Conservation (phyloP, 2,888 invertebrate genomes). For the Tethea ocularis region DNA sequence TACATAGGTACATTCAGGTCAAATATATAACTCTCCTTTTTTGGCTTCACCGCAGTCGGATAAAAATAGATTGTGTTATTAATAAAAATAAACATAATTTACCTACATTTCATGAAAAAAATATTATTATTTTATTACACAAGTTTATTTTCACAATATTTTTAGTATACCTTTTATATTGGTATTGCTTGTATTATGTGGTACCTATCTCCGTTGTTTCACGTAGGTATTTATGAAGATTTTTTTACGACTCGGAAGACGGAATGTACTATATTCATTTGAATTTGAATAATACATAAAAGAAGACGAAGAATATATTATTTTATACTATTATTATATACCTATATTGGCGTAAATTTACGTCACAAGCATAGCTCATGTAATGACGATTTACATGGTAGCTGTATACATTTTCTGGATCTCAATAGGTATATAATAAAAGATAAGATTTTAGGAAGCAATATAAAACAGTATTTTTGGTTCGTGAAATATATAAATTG, state of each 20-base stretch:
- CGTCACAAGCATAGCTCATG: background rate
- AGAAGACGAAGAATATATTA: conserved; percentile 37
- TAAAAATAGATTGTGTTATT: too few species aligned
- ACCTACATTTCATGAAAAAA: too few species aligned
- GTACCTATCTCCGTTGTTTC: conserved; percentile 20
- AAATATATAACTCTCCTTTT: too few species aligned
- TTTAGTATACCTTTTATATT: conserved; percentile 1
- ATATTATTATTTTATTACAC: too few species aligned
- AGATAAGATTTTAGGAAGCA: too few species aligned
- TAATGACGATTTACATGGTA: background rate
- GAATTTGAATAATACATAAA: conserved; percentile 66
- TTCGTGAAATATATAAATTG: background rate
- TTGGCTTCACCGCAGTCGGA: too few species aligned
- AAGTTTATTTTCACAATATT: background rate
- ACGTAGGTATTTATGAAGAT: conserved; percentile 50
- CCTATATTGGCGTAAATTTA: conserved; percentile 13
- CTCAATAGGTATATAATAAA: too few species aligned
- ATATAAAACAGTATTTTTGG: too few species aligned
- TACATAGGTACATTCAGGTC: too few species aligned
- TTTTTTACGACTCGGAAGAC: conserved; percentile 54
- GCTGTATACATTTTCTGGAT: too few species aligned
- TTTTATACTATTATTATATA: too few species aligned
- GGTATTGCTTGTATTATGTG: background rate
- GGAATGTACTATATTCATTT: conserved; percentile 52
- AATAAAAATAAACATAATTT: background rate